Base-by-base conservation (phyloP, 2,888 invertebrate species). In the Exocentrus adspersus region DNA sequence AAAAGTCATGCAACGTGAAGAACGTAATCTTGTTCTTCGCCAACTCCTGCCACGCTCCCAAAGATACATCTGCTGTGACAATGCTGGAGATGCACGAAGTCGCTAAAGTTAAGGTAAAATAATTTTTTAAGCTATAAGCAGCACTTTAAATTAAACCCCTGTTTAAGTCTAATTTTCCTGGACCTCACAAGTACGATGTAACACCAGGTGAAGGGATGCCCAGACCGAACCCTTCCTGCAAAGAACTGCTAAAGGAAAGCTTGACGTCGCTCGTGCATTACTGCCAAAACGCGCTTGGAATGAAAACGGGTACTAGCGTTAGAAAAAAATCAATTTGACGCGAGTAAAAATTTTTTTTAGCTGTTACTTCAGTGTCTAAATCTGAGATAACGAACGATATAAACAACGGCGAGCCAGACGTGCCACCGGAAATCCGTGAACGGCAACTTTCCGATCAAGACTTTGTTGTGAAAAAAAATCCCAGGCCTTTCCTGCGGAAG, bases 221-320 rank as follows among this genome's bases (percentile, higher is more conserved):
- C 30, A 60, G 65, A 43, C 61, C 32, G 57, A 2, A 19, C 16
- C 59, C 60, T 14, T 64, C 69, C 56, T 79, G 79, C 57, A 69
- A 74, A 41, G 70, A 75, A 52, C 21, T 74, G 2, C 63, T 79
- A 12, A 72, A 69, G 54, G 57, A 68, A 2, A 68, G 69, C 37
- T 37, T 78, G 5, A 61, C 71, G 45, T 69, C 76, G 19, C 70
- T 80, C n/a, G 69, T 75, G 5, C 75, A 73, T 57, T 79, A 70
- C 64, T 75, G 75, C 28, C 72, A 75, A 62, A 75, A 73, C 51
- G 70, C 71, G 7, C 66, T 77, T 50, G 75, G 75, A 21, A 79
- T 80, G 78, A 76, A 74, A 45, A 77, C 77, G 64, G 76, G 76
- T 75, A 62, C 42, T 24, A n/a, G n/a, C n/a, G n/a, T 24, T 24